These are phyloP conservation scores for Pegoplata infirma DNA, from an alignment of 2,888 invertebrate species.

Conservation along the genomic window DNA sequence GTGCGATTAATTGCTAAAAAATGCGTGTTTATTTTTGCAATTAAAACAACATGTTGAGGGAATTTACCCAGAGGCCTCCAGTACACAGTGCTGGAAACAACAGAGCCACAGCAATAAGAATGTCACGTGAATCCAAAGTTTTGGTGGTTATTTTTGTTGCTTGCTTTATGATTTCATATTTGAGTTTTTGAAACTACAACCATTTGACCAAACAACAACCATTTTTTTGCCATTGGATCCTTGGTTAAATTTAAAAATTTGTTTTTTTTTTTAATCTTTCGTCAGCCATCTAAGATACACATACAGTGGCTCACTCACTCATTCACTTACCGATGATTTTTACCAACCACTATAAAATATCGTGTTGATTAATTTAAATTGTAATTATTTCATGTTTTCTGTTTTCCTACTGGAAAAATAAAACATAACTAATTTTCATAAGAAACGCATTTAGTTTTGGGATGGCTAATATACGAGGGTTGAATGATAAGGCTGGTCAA, in stretches of 20 bases:
- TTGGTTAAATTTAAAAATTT: slow-evolving; percentile 24
- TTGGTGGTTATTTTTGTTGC: background rate
- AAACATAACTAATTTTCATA: slow-evolving; percentile 63
- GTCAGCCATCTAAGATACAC: slow-evolving; percentile 47
- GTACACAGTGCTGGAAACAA: slow-evolving; percentile 12
- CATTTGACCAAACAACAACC: slow-evolving; percentile 11
- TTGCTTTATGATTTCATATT: background rate
- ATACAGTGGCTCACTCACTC: background rate
- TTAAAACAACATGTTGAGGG: slow-evolving; percentile 61
- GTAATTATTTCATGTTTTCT: slow-evolving; percentile 68
- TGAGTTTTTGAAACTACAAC: slow-evolving; percentile 12
- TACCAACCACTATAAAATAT: slow-evolving; percentile 34
- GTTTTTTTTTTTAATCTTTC: slow-evolving; percentile 49
- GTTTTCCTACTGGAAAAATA: slow-evolving; percentile 51
- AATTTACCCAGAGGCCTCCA: slow-evolving; percentile 31
- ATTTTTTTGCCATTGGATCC: slow-evolving; percentile 12
- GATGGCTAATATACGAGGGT: too few relatives aligned
- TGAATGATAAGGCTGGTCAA: background rate
- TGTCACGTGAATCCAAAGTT: slow-evolving; percentile 51
- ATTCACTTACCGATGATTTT: background rate
- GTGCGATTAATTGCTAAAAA: slow-evolving; percentile 64
- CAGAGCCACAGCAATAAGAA: slow-evolving; percentile 3
- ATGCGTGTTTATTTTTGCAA: slow-evolving; percentile 66
- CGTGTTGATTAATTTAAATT: slow-evolving; percentile 72
- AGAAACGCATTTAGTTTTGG: slow-evolving; percentile 61